Base-by-base conservation (phyloP, 2,888 invertebrate species). In the Drosophila siamana region DNA sequence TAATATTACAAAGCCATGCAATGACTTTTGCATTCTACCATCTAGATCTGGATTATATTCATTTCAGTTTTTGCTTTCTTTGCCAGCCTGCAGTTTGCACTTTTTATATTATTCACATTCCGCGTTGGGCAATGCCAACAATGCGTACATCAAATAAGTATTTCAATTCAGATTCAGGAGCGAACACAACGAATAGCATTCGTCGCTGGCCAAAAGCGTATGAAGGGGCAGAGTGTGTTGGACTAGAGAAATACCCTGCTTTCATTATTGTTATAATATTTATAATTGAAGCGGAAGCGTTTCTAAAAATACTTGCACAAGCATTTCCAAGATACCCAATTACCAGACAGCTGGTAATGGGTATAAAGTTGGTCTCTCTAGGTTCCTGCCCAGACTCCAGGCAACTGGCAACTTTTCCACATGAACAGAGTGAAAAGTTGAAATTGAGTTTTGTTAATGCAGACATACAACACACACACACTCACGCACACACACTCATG, bases 391-490 rank as follows among this genome's bases (percentile, higher is more conserved):
- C 54, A 57, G 71, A 75, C 65, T 70, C 55, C 50, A 57, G 50
- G 48, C 56, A 75, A 66, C 70, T 69, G 65, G 68, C 74, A 79
- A 79, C 70, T 77, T 79, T 79, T 79, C 74, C 77, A 79, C 74
- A 77, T 79, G 79, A 79, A 79, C 79, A 77, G 77, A 77, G 79
- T 79, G 71, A 74, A 79, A 79, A 79, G 79, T 79, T 79, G 74
- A 79, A 79, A 79, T 79, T 79, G 79, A 79, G 79, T 79, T 79
- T 79, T 69, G 70, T 77, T 74, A 78, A 77, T 77, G 78, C 71
- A 77, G 78, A 74, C 70, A 71, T 46, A 67, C 55, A 62, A 44
- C 41, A 52, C 19, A 36, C 24, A 33, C 38, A 26, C 46, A 19
- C 24, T 41, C 13, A 43, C 5, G 30, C 16, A 33, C 19, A 47